Evolutionary conservation across 2,113 vertebrate species (phyloP), one percentile per base, ranked within the genome.

Genomic region (Bostrychus sinensis): DNA sequence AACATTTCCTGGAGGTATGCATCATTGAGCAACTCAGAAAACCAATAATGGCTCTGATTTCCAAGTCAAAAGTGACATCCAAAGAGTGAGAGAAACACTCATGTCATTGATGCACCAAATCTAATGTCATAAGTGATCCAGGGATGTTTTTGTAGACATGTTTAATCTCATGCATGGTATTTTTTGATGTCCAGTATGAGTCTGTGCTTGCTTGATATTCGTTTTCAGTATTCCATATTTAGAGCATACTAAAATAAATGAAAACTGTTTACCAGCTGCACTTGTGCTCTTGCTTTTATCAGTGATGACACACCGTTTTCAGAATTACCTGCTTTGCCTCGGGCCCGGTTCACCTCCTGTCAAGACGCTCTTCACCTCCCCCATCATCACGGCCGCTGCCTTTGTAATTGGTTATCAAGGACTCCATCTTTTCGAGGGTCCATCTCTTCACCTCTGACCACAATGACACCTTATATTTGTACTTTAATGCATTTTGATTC

Each of bases 231-330:
- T 38, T 38, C 37, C 16, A 14, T 2, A 17, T 17, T 16, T 7
- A 17, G n/a, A 11, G 19, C 13, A 48, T 20, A 14, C 11, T 13
- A 5, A 25, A 25, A 6, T 25, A 48, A 48, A 48, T 25, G 12
- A 7, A 13, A 66, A 46, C 58, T 71, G 46, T 28, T n/a, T 28
- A 23, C 70, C n/a, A 73, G 72, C 65, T 67, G 71, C 55, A 55
- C 6, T 34, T 67, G 38, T 58, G 34, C 53, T 57, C 25, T 12
- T 61, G 32, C 38, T 30, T 39, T 63, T 56, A 56, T 41, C 32
- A 46, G 16, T 38, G 37, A 37, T 66, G 72, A 72, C 68, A 69
- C 78, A 51, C 73, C 66, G 36, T 75, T 74, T 74, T 63, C 46
- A 66, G 46, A 65, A 39, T 61, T 34, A 37, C 63, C 43, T 39